These are phyloP conservation scores for Aporophyla lueneburgensis DNA, from an alignment of 2,888 invertebrate genomes.

Conservation along the genomic window DNA sequence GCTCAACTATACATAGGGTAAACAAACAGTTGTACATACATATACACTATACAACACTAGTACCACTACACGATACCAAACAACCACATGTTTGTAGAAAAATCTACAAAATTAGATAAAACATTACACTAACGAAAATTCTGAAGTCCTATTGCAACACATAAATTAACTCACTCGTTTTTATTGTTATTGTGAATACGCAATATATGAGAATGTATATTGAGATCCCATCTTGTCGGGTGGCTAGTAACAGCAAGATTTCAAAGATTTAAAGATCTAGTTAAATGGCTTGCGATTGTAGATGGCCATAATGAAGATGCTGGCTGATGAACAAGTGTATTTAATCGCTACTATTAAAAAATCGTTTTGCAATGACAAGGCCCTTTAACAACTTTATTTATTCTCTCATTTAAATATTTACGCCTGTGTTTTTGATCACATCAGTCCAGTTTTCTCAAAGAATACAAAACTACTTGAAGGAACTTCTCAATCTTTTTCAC, in stretches of 20 bases:
- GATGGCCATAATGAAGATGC: not conserved
- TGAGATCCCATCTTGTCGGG: not conserved
- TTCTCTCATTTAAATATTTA: not conserved
- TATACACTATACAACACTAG: too few species aligned
- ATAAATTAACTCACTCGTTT: too few species aligned
- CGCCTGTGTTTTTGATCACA: not conserved
- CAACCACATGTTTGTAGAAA: too few species aligned
- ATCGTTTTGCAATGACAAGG: not conserved
- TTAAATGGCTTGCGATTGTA: not conserved
- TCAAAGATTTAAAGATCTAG: not conserved
- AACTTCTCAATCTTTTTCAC: slow-evolving; percentile 4
- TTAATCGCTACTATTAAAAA: not conserved
- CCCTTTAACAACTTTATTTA: not conserved
- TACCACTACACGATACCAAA: too few species aligned
- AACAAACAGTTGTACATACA: too few species aligned
- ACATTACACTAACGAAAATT: too few species aligned
- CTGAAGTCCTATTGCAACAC: too few species aligned
- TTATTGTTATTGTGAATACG: too few species aligned
- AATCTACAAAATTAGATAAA: too few species aligned
- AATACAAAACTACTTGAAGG: not conserved
- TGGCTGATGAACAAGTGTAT: not conserved
- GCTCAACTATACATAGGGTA: too few species aligned
- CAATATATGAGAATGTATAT: too few species aligned
- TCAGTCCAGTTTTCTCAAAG: not conserved
- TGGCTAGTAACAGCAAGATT: not conserved